Evolutionary conservation across 2,797 vertebrate genomes (phyloP), one percentile per base, ranked within the genome.

Genomic region (Cryptoprocta ferox): DNA sequence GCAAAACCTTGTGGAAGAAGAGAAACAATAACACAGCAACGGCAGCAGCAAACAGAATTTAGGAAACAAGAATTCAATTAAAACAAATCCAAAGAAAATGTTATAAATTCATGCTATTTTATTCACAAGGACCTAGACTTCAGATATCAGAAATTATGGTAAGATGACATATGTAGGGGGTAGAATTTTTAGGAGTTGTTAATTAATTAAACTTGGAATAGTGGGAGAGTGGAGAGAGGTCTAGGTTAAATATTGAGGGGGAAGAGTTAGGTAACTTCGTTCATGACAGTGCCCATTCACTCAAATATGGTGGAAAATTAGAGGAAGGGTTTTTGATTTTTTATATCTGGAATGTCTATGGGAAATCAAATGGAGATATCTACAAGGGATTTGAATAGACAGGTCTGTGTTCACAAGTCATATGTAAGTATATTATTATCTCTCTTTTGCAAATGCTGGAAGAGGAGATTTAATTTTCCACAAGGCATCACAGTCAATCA

Each of bases 371-470:
- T 35, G 10, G 13, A 73, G 14, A 71, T 39, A 70, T 68, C 1
- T 12, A 21, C 0, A 89, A 65, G 5, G n/a, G 32, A 88, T 84
- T 73, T 66, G 18, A 9, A 30, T 59, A 80, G 21, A 39, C 42
- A 90, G 6, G 45, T 95, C 28, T 73, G 19, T 78, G 19, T 96
- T 92, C n/a, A 76, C 28, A 89, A 70, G 63, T 94, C 45, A 88
- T 66, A 75, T n/a, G 37, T 53, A 78, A 95, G 92, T 68, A 30
- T 66, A 89, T 48, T 73, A 70, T 39, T 56, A 53, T 3, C 28
- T 90, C 11, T 75, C 79, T 65, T 94, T 96, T 95, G 24, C 14
- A 85, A 37, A 70, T 59, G 1, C 7, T 75, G 28, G 42, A n/a
- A 39, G 18, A 78, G 12, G 85, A 93, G 45, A 82, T 63, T 35